Conservation (phyloP, 2,797 vertebrate genomes). For the Lates japonicus region DNA sequence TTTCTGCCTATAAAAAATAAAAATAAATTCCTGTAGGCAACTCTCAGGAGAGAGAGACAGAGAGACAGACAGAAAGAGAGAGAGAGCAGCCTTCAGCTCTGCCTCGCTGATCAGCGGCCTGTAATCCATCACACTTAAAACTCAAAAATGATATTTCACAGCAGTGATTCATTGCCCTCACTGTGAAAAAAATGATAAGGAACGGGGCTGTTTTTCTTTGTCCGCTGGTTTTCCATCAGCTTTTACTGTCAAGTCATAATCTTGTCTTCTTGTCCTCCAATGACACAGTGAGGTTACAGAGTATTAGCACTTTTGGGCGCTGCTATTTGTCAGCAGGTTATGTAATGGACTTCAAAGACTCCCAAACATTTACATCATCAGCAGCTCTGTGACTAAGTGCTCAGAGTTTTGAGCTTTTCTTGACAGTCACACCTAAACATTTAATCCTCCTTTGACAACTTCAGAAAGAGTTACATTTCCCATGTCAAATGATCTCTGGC, state of each 20-base stretch:
- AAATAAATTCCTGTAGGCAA: slow-evolving; percentile 18
- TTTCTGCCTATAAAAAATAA: slow-evolving; percentile 20
- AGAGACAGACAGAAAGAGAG: slow-evolving; percentile 33
- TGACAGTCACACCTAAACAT: slow-evolving; percentile 43
- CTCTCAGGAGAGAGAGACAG: slow-evolving; percentile 47
- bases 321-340: slow-evolving; percentile 45
- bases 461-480: slow-evolving; percentile 6
- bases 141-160: slow-evolving; percentile 69
- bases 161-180: slow-evolving; percentile 56
- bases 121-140: slow-evolving; percentile 80
- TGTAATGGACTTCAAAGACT: slow-evolving; percentile 56
- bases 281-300: slow-evolving; percentile 46
- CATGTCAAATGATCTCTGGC: neutral
- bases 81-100: slow-evolving; percentile 44
- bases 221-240: slow-evolving; percentile 17
- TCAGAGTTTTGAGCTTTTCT: slow-evolving; percentile 31
- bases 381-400: slow-evolving; percentile 32
- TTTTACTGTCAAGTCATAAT: slow-evolving; percentile 56
- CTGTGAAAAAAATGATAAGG: slow-evolving; percentile 35
- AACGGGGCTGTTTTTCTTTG: slow-evolving; percentile 30
- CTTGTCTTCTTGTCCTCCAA: slow-evolving; percentile 31
- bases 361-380: slow-evolving; percentile 43
- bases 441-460: slow-evolving; percentile 51
- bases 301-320: slow-evolving; percentile 41
- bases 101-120: slow-evolving; percentile 65